These are phyloP conservation scores for Candidula unifasciata DNA, from an alignment of 2,888 invertebrate species.

Conservation along the genomic window DNA sequence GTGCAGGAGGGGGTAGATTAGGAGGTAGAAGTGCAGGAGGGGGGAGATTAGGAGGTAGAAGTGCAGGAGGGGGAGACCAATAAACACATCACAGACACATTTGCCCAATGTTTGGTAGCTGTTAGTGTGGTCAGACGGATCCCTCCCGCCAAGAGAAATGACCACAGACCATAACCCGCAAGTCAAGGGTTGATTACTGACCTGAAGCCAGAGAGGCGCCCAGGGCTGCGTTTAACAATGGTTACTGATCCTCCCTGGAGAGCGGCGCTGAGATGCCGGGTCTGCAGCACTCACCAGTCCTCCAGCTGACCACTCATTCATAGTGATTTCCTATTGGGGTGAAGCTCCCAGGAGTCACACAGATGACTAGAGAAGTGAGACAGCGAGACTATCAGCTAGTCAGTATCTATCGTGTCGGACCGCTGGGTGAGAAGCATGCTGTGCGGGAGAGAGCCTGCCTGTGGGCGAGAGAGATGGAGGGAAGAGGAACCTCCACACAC, in stretches of 20 bases:
- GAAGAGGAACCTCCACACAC: not conserved
- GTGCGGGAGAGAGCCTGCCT: not conserved
- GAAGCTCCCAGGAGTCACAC: not conserved
- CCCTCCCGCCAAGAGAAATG: no score
- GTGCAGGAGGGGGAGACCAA: no score
- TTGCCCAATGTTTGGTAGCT: no score
- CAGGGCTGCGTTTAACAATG: not conserved
- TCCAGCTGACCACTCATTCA: not conserved
- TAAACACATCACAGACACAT: no score
- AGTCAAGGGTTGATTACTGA: no score
- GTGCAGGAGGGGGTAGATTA: no score
- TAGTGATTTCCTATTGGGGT: not conserved
- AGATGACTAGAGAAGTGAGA: not conserved
- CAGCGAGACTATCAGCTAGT: not conserved
- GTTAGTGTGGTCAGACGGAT: no score
- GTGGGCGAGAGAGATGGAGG: not conserved
- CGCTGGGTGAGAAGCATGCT: not conserved
- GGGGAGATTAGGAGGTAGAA: no score
- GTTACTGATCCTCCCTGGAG: slow-evolving; percentile 8
- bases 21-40: not conserved
- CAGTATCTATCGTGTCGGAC: not conserved
- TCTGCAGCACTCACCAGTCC: not conserved
- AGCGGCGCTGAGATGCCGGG: not conserved
- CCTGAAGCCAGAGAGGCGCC: no score
- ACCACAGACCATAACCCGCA: no score